Conservation (phyloP, 2,113 vertebrate genomes). For the Tupaia tana region DNA sequence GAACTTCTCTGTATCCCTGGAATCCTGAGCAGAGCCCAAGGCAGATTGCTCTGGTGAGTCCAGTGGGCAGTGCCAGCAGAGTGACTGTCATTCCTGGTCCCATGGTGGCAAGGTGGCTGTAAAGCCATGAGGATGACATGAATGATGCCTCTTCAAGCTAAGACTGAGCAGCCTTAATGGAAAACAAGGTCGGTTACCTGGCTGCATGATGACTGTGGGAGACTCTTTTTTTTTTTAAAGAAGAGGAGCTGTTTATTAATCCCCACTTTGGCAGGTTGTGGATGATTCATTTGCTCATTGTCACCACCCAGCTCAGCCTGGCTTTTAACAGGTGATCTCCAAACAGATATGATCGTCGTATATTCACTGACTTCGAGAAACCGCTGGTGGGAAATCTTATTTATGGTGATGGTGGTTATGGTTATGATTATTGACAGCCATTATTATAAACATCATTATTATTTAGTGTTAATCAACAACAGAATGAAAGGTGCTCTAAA, state of each 20-base stretch:
- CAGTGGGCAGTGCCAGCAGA: background rate
- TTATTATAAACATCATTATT: constrained; percentile 30
- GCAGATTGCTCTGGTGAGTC: background rate
- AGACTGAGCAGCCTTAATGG: constrained; percentile 32
- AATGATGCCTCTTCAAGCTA: background rate
- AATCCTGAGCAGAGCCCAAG: background rate
- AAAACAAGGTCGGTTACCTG: constrained; percentile 46
- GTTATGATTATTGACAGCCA: constrained; percentile 45
- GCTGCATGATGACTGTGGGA: background rate
- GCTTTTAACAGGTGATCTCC: background rate
- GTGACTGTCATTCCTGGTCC: background rate
- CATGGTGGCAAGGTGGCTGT: background rate
- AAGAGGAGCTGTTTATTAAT: background rate
- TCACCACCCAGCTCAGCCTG: background rate
- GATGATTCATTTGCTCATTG: background rate
- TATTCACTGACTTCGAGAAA: background rate
- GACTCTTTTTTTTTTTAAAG: background rate
- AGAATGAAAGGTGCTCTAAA: constrained; percentile 10
- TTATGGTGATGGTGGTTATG: background rate
- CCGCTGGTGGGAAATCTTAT: background rate
- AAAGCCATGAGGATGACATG: constrained; percentile 22
- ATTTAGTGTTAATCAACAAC: constrained; percentile 48
- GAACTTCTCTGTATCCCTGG: background rate
- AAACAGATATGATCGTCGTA: fast-evolving
- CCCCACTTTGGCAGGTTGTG: background rate